Evolutionary conservation across 2,797 vertebrate genomes (phyloP).

Genomic region (Fistularia tabacaria): DNA sequence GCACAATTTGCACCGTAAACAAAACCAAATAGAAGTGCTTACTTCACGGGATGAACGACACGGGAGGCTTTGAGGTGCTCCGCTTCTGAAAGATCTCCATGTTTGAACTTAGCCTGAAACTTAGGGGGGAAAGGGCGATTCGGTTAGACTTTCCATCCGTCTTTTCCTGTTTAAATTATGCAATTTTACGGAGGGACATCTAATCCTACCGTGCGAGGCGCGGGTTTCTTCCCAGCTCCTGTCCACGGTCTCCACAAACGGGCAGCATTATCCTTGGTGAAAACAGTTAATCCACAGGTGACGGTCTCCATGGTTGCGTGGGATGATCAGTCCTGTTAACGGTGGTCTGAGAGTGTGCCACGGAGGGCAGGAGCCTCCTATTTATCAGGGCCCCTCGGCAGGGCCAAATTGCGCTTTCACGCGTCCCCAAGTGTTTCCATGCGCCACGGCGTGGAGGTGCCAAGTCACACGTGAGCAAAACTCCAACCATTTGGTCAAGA

Average conservation of each 20-base stretch:
- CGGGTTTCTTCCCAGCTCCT: neutral
- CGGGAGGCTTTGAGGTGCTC: conserved; percentile 41
- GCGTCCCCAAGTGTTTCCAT: conserved; percentile 66
- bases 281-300: conserved; percentile 37
- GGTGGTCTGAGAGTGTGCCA: conserved; percentile 11
- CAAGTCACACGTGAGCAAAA: conserved; percentile 70
- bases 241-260: conserved; percentile 72
- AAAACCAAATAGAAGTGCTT: conserved; percentile 18
- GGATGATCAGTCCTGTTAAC: conserved; percentile 15
- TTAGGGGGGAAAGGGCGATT: neutral
- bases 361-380: conserved; percentile 34
- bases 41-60: conserved; percentile 73
- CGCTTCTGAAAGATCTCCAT: conserved; percentile 12
- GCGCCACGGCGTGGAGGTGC: conserved; percentile 64
- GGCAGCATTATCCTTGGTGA: conserved; percentile 8
- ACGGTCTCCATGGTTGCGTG: conserved; percentile 49
- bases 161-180: neutral
- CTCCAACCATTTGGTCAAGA: conserved; percentile 52
- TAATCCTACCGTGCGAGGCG: conserved; percentile 30
- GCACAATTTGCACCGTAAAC: neutral
- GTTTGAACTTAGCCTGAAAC: conserved; percentile 38
- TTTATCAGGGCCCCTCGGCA: conserved; percentile 45
- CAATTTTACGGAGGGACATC: neutral
- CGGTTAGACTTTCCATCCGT: neutral
- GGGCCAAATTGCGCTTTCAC: conserved; percentile 73